Evolutionary conservation across 2,797 vertebrate genomes (phyloP).

Genomic region (Sebastes diaconus): DNA sequence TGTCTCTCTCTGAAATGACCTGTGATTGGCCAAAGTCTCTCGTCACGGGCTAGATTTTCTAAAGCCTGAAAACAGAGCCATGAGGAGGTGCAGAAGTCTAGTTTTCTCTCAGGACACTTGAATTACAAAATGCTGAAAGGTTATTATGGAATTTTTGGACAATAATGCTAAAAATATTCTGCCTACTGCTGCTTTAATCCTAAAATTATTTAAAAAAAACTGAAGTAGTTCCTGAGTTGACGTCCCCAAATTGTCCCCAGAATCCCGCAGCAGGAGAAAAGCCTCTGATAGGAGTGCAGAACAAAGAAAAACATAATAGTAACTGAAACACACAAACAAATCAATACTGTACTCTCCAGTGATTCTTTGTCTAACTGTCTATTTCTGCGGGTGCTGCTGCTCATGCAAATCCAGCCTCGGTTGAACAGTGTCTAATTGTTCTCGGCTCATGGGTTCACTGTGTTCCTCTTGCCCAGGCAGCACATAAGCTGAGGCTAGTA

Average conservation of each 20-base stretch:
- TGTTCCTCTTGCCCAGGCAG: slow-evolving; percentile 54
- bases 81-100: too few relatives aligned
- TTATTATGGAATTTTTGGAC: too few relatives aligned
- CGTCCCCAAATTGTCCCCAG: slow-evolving; percentile 21
- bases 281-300: neutral
- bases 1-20: too few relatives aligned
- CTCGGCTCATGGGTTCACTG: slow-evolving; percentile 44
- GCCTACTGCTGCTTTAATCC: neutral
- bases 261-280: neutral
- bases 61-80: too few relatives aligned
- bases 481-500: slow-evolving; percentile 21
- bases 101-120: too few relatives aligned
- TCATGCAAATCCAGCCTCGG: slow-evolving; percentile 72
- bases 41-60: too few relatives aligned
- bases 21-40: too few relatives aligned
- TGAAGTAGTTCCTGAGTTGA: neutral
- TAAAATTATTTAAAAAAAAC: neutral
- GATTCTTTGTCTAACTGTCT: slow-evolving; percentile 31
- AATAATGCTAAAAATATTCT: too few relatives aligned
- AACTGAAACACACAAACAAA: slow-evolving; percentile 3
- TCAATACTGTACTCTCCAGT: neutral
- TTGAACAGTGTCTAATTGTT: slow-evolving; percentile 76
- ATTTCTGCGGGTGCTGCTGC: slow-evolving; percentile 28
- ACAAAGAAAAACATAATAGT: neutral
- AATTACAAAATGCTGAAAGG: too few relatives aligned